Evolutionary conservation across 92 coral and sea anemone species (phyloP).

Genomic region (Plumapathes pennacea): DNA sequence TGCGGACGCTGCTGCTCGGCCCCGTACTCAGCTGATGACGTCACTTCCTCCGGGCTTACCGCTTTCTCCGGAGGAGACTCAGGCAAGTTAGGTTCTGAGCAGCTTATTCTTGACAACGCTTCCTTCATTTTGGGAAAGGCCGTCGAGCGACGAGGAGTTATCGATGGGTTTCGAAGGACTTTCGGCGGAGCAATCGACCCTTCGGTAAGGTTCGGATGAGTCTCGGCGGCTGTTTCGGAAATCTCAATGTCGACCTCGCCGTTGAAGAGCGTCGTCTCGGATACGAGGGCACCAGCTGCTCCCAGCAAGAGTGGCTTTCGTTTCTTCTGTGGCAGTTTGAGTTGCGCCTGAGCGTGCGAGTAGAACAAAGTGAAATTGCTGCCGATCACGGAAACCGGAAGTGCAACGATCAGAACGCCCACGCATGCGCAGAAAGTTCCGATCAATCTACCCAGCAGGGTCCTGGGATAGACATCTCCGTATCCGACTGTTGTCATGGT

Average conservation of each 20-base stretch:
- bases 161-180: conserved; percentile 78
- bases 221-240: conserved; percentile 19
- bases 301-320: conserved; percentile 88
- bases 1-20: conserved; percentile 28
- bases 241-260: conserved; percentile 51
- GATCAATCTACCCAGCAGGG: conserved; percentile 73
- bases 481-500: conserved; percentile 99
- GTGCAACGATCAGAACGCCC: conserved; percentile 95
- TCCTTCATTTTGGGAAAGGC: no score
- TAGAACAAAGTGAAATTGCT: conserved; percentile 96
- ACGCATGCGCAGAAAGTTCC: conserved; percentile 98
- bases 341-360: conserved; percentile 98
- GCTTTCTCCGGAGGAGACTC: conserved; percentile 13
- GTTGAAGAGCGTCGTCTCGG: conserved; percentile 72
- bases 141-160: conserved; percentile 57
- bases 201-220: conserved; percentile 26
- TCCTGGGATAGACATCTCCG: conserved; percentile 88
- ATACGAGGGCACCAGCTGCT: conserved; percentile 95
- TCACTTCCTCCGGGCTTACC: conserved; percentile 35
- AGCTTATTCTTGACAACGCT: conserved; percentile 23
- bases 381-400: conserved; percentile 98
- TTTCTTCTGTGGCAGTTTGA: conserved; percentile 91
- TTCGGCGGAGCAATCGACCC: conserved; percentile 51
- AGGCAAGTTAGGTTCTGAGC: conserved; percentile 26
- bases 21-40: conserved; percentile 19